A percentile compares a stretch with the other conserved stretches of the same genome.
Evolutionary conservation across 2,888 invertebrate species (phyloP).

Genomic region (Drosophila maculinotata): DNA sequence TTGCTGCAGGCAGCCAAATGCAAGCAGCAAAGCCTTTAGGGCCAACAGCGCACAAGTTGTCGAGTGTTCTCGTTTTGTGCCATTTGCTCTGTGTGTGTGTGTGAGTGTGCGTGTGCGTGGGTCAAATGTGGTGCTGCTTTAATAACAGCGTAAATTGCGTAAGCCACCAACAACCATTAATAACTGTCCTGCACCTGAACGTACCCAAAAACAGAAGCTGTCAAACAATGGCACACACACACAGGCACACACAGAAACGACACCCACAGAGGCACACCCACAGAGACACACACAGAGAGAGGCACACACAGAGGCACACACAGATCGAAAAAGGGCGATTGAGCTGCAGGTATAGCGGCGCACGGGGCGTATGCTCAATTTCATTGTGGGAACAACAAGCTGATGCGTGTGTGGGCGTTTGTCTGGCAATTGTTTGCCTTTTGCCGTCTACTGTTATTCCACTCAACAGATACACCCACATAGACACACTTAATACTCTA

Average conservation of each 20-base stretch:
- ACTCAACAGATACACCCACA: conserved; percentile 7
- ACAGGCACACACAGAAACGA: neutral
- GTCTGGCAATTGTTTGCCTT: conserved; percentile 49
- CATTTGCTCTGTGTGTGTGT: no score
- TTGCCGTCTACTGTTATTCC: conserved; percentile 28
- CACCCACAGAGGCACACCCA: neutral
- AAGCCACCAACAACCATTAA: conserved; percentile 73
- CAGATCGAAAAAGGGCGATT: neutral
- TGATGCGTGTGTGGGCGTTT: neutral
- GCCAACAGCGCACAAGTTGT: conserved; percentile 5
- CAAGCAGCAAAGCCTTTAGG: conserved; percentile 20
- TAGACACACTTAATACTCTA: no score
- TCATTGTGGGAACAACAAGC: conserved; percentile 31
- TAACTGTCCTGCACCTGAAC: conserved; percentile 72
- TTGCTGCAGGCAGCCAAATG: conserved; percentile 10
- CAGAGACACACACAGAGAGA: neutral
- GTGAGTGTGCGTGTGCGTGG: conserved; percentile 14
- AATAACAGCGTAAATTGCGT: conserved; percentile 67
- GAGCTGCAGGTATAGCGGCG: no score
- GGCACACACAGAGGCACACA: neutral
- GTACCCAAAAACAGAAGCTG: conserved; percentile 34
- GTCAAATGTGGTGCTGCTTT: conserved; percentile 53
- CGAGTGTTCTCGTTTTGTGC: no score
- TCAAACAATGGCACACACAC: conserved; percentile 11
- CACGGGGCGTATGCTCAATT: conserved; percentile 51